Conservation (phyloP, 2,797 vertebrate genomes). For the Hafferia zeledoni region DNA sequence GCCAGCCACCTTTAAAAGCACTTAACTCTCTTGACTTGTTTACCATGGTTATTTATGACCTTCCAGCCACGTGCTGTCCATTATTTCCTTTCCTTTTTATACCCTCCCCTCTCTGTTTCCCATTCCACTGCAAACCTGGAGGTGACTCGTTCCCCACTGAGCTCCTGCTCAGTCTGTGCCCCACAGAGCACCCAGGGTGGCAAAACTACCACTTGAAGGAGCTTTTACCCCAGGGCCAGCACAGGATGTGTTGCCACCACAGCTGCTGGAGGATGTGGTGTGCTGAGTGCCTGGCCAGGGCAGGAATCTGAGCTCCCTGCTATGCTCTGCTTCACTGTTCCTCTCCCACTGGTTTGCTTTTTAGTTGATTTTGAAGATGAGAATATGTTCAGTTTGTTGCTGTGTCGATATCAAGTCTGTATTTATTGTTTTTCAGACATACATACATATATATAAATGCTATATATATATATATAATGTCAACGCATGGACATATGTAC, state of each 20-base stretch:
- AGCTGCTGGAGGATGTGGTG: neutral
- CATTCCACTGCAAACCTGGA: neutral
- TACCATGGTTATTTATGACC: constrained; percentile 31
- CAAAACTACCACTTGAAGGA: neutral
- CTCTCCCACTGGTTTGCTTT: constrained; percentile 34
- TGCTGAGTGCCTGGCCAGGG: neutral
- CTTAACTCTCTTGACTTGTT: constrained; percentile 19
- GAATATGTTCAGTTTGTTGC: constrained; percentile 71
- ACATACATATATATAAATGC: constrained; percentile 76
- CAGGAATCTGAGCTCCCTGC: constrained; percentile 39
- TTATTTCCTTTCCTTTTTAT: neutral
- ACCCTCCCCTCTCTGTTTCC: neutral
- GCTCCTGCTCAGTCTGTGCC: neutral
- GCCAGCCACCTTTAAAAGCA: constrained; percentile 44
- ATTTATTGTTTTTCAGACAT: constrained; percentile 85
- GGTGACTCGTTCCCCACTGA: neutral
- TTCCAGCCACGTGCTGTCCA: neutral
- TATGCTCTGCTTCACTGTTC: constrained; percentile 41
- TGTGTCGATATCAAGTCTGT: constrained; percentile 77
- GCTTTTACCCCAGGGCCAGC: neutral
- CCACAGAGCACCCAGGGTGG: neutral
- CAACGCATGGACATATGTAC: constrained; percentile 86
- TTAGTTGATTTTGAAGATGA: constrained; percentile 32
- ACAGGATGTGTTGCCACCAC: neutral
- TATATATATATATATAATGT: constrained; percentile 75